A percentile compares a stretch with the other conserved stretches of the same genome.
Conservation (phyloP, 2,888 invertebrate species). For the Acrobasis consociella region DNA sequence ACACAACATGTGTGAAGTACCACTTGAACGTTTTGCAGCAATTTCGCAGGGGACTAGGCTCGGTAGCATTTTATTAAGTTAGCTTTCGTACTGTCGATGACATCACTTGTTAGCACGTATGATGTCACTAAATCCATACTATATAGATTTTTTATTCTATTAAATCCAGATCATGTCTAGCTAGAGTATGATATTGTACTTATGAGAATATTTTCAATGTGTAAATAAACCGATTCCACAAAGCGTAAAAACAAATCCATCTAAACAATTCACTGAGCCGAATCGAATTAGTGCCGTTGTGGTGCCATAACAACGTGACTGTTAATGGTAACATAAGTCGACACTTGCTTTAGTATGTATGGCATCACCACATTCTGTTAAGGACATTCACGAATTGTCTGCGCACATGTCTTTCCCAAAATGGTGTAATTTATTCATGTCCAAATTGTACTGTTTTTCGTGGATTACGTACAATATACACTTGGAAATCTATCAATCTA, state of each 20-base stretch:
- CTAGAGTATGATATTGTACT: too few relatives aligned
- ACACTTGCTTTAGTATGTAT: background rate
- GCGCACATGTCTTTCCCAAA: slow-evolving; percentile 5
- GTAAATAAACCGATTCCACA: background rate
- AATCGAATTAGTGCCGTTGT: background rate
- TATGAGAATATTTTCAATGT: background rate
- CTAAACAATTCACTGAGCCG: slow-evolving; percentile 5
- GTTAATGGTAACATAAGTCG: background rate
- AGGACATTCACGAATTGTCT: slow-evolving; percentile 1
- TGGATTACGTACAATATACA: background rate
- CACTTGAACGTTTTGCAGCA: slow-evolving; percentile 4
- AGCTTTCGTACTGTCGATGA: background rate
- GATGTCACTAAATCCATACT: slow-evolving; percentile 8
- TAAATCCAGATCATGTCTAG: background rate
- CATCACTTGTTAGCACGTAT: slow-evolving; percentile 17
- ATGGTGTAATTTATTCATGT: slow-evolving; percentile 12
- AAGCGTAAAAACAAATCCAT: background rate
- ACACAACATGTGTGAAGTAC: slow-evolving; percentile 6
- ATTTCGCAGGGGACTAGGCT: background rate
- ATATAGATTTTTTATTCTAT: background rate
- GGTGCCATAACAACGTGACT: background rate
- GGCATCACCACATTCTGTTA: background rate
- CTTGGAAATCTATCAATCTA: background rate
- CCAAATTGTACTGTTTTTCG: background rate
- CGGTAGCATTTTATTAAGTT: slow-evolving; percentile 12